Conservation (phyloP, 2,888 invertebrate species). For the Luperina nickerlii region DNA sequence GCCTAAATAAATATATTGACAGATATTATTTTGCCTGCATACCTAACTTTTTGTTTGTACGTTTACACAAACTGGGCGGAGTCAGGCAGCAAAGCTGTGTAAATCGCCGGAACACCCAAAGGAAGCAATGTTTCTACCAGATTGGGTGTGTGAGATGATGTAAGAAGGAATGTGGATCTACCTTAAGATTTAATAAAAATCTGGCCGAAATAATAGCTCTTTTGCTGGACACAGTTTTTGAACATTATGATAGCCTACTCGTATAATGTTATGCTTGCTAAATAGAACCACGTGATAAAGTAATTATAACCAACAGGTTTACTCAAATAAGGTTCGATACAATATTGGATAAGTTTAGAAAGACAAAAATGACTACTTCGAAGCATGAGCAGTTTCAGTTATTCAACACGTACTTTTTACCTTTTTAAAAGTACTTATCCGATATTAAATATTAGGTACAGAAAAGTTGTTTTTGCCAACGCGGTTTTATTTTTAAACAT, state of each 20-base stretch:
- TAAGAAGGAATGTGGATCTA: constrained; percentile 31
- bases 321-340: neutral
- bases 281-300: neutral
- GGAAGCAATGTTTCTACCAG: constrained; percentile 32
- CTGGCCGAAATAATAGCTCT: no score
- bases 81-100: constrained; percentile 34
- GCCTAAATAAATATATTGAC: no score
- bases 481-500: neutral
- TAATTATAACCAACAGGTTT: neutral
- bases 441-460: neutral
- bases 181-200: neutral
- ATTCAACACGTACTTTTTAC: neutral
- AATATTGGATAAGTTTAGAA: neutral
- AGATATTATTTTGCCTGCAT: no score
- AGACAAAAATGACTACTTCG: neutral
- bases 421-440: neutral
- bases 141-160: constrained; percentile 22
- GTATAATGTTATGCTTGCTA: no score
- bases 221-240: neutral
- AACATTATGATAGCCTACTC: neutral
- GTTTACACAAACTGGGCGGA: constrained; percentile 10
- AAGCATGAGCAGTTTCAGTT: neutral
- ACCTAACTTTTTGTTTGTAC: neutral
- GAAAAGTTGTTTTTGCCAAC: neutral
- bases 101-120: constrained; percentile 34